These are phyloP conservation scores for Paraescarpia echinospica DNA, from an alignment of 1,140 invertebrate genomes.

Conservation along the genomic window DNA sequence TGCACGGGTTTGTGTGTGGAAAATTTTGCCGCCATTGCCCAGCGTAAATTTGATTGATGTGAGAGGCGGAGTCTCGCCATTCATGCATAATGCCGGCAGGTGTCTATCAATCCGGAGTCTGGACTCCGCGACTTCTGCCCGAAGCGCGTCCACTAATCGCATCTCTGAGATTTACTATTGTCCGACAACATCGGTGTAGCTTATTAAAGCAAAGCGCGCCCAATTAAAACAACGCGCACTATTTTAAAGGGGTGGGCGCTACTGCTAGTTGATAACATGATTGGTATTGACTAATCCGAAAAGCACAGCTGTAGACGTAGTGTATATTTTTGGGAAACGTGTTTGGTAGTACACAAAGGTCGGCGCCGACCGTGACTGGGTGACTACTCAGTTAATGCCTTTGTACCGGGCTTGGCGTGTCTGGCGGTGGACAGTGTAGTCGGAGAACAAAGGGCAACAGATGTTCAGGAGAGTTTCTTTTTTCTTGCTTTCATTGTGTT, in stretches of 20 bases:
- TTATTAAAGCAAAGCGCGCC: not conserved
- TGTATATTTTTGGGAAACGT: not conserved
- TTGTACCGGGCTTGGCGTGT: not conserved
- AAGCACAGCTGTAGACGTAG: not conserved
- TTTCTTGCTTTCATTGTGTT: not conserved
- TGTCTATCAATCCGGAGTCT: not conserved
- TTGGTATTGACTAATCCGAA: not conserved
- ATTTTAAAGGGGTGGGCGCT: not conserved
- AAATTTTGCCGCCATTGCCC: conserved; percentile 3
- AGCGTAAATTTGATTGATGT: not conserved
- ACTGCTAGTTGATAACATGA: not conserved
- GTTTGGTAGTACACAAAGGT: not conserved
- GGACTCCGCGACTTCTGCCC: not conserved
- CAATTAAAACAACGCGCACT: not conserved
- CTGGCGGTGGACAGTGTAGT: too few species aligned
- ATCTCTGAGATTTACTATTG: not conserved
- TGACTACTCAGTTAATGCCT: not conserved
- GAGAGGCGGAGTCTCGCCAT: not conserved
- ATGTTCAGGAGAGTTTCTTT: not conserved
- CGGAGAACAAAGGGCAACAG: not conserved
- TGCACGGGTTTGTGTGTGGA: not conserved
- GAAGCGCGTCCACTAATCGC: not conserved
- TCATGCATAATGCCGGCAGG: conserved; percentile 3
- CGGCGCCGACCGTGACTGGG: too few species aligned
- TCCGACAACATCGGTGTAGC: not conserved